These are phyloP conservation scores for Hippocampus kuda DNA, from an alignment of 2,797 vertebrate genomes.

Conservation along the genomic window DNA sequence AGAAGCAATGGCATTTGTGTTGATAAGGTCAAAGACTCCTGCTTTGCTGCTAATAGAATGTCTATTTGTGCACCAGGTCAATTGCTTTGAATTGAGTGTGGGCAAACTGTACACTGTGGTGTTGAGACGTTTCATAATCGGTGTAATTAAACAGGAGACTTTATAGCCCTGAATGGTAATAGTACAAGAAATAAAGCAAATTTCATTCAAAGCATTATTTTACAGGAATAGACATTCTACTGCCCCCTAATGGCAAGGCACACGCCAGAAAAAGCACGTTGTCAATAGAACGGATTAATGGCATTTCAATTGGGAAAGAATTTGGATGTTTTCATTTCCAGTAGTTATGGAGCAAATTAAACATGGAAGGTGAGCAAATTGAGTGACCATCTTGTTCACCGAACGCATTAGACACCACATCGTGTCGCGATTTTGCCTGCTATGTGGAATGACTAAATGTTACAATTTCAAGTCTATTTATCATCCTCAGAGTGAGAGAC, in stretches of 20 bases:
- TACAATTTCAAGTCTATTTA: constrained; percentile 5
- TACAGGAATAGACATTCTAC: not conserved
- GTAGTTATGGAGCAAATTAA: no score
- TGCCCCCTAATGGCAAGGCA: no score
- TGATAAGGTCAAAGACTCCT: constrained; percentile 4
- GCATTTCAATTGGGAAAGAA: no score
- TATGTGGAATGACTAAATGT: constrained; percentile 3
- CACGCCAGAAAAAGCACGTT: no score
- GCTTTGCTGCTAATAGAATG: constrained; percentile 1
- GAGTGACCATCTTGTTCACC: no score
- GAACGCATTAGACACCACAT: not conserved
- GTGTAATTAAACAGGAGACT: not conserved
- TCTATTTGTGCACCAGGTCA: not conserved
- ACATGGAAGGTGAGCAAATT: no score
- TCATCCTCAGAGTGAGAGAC: constrained; percentile 22
- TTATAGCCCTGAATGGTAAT: not conserved
- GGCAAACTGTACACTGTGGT: not conserved
- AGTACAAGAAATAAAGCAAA: not conserved
- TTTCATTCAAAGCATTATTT: not conserved
- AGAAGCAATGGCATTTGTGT: not conserved
- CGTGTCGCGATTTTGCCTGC: not conserved
- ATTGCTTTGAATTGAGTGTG: not conserved
- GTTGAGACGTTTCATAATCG: not conserved
- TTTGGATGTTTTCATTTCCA: no score
- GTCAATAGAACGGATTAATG: no score